phyloP scores from a whole-genome alignment of 2,797 vertebrate genomes.

The Paedocypris micromegethes region DNA sequence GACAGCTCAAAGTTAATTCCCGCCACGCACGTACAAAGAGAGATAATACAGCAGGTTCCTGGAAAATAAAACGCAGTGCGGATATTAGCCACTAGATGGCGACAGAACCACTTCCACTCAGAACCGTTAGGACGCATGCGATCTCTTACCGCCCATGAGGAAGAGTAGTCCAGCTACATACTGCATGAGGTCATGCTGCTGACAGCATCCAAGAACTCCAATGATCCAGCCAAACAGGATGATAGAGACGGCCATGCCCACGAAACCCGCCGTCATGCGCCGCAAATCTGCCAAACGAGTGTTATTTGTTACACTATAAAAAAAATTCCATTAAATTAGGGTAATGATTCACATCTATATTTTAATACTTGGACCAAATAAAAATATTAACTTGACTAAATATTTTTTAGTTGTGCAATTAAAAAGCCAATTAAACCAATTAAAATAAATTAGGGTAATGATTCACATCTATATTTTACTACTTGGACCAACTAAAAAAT shows the following conservation, averaged over 20 bases:
- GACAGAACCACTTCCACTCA: constrained; percentile 8
- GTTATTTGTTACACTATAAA: too few relatives aligned
- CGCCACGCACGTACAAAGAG: constrained; percentile 89
- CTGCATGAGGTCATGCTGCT: constrained; percentile 94
- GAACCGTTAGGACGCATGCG: background rate
- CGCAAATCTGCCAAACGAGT: constrained; percentile 73
- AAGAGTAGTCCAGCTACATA: constrained; percentile 93
- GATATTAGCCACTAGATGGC: constrained; percentile 32
- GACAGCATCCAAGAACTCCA: constrained; percentile 88
- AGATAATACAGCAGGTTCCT: constrained; percentile 95
- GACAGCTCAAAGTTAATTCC: constrained; percentile 93
- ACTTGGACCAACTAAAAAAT: too few relatives aligned
- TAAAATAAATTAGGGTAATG: too few relatives aligned
- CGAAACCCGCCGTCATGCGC: constrained; percentile 91
- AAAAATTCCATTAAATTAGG: too few relatives aligned
- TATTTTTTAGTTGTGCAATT: too few relatives aligned
- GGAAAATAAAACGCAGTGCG: constrained; percentile 7
- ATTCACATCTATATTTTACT: too few relatives aligned
- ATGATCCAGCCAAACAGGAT: constrained; percentile 93
- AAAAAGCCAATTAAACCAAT: too few relatives aligned
- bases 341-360: too few relatives aligned
- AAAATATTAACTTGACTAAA: too few relatives aligned
- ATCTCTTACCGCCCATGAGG: constrained; percentile 88
- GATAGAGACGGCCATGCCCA: constrained; percentile 93
- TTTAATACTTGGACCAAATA: too few relatives aligned